These are phyloP conservation scores for Pterostichus niger DNA, from an alignment of 2,888 invertebrate species.

Conservation along the genomic window DNA sequence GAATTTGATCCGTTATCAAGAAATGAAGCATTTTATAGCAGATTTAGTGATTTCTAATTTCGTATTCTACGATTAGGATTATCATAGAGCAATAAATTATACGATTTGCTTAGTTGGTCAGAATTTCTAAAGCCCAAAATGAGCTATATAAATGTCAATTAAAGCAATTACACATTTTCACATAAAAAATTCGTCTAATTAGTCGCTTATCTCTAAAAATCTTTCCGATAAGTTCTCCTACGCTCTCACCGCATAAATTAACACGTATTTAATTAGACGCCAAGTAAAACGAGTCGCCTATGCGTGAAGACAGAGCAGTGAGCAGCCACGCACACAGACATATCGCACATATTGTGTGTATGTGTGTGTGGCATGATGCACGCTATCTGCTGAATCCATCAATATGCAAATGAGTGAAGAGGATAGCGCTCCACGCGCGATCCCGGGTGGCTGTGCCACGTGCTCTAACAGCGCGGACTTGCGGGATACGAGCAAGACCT, in stretches of 20 bases:
- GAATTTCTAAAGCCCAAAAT: constrained; percentile 3
- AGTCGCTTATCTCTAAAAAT: constrained; percentile 39
- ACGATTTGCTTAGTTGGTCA: too few species aligned
- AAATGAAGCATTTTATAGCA: too few species aligned
- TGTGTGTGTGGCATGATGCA: constrained; percentile 63
- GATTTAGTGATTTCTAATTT: too few species aligned
- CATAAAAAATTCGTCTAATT: constrained; percentile 37
- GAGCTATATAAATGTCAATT: constrained; percentile 5
- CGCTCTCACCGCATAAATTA: constrained; percentile 57
- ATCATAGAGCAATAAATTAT: too few species aligned
- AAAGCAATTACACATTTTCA: constrained; percentile 11
- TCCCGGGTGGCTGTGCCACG: constrained; percentile 64
- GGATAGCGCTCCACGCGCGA: constrained; percentile 58
- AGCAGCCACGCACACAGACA: constrained; percentile 9
- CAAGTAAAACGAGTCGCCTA: constrained; percentile 56
- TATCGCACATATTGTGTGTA: constrained; percentile 34
- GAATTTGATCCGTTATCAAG: too few species aligned
- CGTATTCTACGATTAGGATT: too few species aligned
- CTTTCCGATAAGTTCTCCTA: constrained; percentile 53
- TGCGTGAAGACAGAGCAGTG: constrained; percentile 54
- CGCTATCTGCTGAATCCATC: constrained; percentile 67
- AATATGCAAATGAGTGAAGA: constrained; percentile 66
- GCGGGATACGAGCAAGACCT: neutral
- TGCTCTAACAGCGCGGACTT: constrained; percentile 12
- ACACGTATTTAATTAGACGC: constrained; percentile 59